Conservation (phyloP, 2,888 invertebrate species). For the Diadegma fenestrale region DNA sequence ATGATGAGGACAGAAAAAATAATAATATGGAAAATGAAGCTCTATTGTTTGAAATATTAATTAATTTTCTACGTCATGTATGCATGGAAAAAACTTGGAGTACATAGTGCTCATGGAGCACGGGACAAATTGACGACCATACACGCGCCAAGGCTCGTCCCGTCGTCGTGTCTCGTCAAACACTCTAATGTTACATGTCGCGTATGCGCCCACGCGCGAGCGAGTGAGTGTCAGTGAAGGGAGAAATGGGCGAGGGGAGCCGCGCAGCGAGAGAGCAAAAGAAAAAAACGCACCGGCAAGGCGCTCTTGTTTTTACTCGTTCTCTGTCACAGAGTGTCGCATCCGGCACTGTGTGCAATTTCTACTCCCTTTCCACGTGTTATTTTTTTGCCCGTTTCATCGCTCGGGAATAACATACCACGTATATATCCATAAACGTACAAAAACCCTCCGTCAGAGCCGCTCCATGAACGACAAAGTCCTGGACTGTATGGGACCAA, state of each 20-base stretch:
- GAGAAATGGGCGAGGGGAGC: slow-evolving; percentile 61
- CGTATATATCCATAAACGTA: slow-evolving; percentile 29
- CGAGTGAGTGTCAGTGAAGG: slow-evolving; percentile 53
- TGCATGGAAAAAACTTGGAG: not conserved
- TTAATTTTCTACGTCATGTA: not conserved
- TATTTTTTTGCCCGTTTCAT: slow-evolving; percentile 37
- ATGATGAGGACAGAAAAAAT: not conserved
- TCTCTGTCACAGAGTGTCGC: slow-evolving; percentile 52
- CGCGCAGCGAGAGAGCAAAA: slow-evolving; percentile 51
- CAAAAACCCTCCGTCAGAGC: slow-evolving; percentile 28
- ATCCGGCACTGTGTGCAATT: slow-evolving; percentile 50
- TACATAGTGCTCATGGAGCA: slow-evolving; percentile 12
- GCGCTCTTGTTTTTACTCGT: slow-evolving; percentile 52
- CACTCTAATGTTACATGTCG: slow-evolving; percentile 15
- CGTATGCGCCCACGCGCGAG: slow-evolving; percentile 1
- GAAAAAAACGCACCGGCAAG: slow-evolving; percentile 13
- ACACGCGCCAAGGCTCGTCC: not conserved
- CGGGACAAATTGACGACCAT: slow-evolving; percentile 4
- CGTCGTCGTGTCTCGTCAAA: slow-evolving; percentile 24
- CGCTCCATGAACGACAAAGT: slow-evolving; percentile 44
- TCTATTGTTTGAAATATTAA: slow-evolving; percentile 7
- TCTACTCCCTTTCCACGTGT: not conserved
- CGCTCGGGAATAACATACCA: slow-evolving; percentile 52
- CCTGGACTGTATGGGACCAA: slow-evolving; percentile 17
- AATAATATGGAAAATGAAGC: not conserved